Evolutionary conservation across 2,113 vertebrate species (phyloP).

Genomic region (Periophthalmodon schlosseri): DNA sequence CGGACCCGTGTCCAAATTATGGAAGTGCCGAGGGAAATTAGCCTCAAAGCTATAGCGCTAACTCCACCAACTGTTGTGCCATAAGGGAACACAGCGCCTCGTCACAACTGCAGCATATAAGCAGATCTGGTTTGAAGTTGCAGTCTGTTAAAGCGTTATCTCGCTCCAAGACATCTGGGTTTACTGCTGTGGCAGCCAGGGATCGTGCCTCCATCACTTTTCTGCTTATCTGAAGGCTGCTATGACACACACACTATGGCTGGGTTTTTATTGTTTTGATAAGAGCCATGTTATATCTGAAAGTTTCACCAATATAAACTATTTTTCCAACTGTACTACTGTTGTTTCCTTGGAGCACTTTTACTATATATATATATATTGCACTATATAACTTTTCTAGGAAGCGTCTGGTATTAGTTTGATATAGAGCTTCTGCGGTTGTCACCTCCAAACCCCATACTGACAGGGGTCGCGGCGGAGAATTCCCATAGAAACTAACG

Average conservation of each 20-base stretch:
- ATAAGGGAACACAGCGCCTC: constrained; percentile 30
- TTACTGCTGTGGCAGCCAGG: constrained; percentile 33
- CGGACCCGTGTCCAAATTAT: constrained; percentile 18
- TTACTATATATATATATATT: background rate
- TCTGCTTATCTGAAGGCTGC: constrained; percentile 33
- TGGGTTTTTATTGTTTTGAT: constrained; percentile 23
- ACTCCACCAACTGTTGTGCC: constrained; percentile 41
- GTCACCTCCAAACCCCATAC: too few species aligned
- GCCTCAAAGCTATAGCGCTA: constrained; percentile 33
- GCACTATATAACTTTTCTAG: too few species aligned
- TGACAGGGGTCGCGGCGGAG: too few species aligned
- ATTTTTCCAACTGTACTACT: constrained; percentile 2
- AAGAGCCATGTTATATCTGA: constrained; percentile 12
- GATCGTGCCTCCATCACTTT: constrained; percentile 13
- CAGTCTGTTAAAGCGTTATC: constrained; percentile 52
- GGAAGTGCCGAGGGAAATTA: constrained; percentile 40
- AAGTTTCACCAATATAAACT: constrained; percentile 17
- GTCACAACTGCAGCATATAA: constrained; percentile 38
- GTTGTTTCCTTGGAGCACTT: background rate
- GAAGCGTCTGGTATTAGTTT: too few species aligned
- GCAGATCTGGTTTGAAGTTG: constrained; percentile 42
- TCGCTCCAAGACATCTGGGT: constrained; percentile 45
- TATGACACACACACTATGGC: constrained; percentile 26
- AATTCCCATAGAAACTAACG: too few species aligned
- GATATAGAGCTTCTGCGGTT: too few species aligned